Evolutionary conservation across 1,140 invertebrate genomes (phyloP).

Genomic region (Schlechtendalia chinensis): DNA sequence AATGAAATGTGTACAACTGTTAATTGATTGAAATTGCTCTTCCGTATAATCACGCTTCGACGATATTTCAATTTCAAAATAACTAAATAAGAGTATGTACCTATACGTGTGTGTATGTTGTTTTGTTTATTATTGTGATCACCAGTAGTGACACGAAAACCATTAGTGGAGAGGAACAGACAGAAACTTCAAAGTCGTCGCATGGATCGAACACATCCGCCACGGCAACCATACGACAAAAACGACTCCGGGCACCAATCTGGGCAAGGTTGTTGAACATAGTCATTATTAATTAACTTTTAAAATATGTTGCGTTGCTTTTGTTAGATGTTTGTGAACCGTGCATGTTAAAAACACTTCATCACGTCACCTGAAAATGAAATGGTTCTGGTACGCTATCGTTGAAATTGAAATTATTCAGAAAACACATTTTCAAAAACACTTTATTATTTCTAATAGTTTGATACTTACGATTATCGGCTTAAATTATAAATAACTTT

Average conservation of each 20-base stretch:
- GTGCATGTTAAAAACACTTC: background rate
- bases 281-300: background rate
- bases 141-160: constrained; percentile 4
- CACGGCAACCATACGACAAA: constrained; percentile 2
- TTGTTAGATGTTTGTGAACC: background rate
- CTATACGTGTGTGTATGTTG: background rate
- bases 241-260: constrained; percentile 52
- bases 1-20: too few species aligned
- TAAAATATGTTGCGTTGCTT: background rate
- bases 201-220: background rate
- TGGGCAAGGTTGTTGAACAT: constrained; percentile 53
- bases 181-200: background rate
- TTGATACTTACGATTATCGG: too few species aligned
- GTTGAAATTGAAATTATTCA: too few species aligned
- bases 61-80: background rate
- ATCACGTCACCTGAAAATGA: too few species aligned
- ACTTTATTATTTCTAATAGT: too few species aligned
- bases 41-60: too few species aligned
- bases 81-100: background rate
- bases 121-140: background rate
- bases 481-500: too few species aligned
- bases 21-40: too few species aligned
- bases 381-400: too few species aligned
- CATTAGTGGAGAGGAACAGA: constrained; percentile 8
- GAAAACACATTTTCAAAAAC: too few species aligned